Percentiles rank a stretch among this genome's conserved stretches.
phyloP scores from a whole-genome alignment of 1,140 invertebrate genomes.

The Pogonus chalceus region DNA sequence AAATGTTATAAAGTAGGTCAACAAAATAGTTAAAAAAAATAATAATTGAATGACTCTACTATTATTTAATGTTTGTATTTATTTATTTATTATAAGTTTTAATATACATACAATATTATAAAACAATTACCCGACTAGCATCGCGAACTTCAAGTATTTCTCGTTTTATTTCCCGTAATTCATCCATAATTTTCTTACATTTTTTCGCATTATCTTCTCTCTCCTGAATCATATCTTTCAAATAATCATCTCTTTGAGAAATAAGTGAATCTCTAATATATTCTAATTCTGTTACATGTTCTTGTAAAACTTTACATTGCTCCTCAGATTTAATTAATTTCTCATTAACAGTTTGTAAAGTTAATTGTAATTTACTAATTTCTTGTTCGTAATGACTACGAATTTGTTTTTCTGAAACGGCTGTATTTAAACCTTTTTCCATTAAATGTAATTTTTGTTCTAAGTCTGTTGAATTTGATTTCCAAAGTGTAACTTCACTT shows the following conservation, averaged over 20 bases:
- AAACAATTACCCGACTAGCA: no score
- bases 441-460: neutral
- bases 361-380: neutral
- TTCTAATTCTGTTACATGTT: neutral
- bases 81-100: no score
- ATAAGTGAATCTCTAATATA: neutral
- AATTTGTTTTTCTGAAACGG: neutral
- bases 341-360: neutral
- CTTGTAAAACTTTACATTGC: neutral
- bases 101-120: no score
- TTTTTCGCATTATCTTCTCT: no score
- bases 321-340: neutral
- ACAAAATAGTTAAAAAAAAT: no score
- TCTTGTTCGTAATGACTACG: neutral
- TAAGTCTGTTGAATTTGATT: neutral
- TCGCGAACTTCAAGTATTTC: neutral
- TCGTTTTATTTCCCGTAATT: neutral
- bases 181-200: neutral
- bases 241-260: no score
- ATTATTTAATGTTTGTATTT: no score
- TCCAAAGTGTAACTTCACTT: neutral
- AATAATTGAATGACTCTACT: no score
- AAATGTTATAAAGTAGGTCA: no score
- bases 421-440: neutral
- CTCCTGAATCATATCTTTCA: neutral